Base-by-base conservation (phyloP, 1,140 invertebrate genomes). In the Tetramorium simillimum region DNA sequence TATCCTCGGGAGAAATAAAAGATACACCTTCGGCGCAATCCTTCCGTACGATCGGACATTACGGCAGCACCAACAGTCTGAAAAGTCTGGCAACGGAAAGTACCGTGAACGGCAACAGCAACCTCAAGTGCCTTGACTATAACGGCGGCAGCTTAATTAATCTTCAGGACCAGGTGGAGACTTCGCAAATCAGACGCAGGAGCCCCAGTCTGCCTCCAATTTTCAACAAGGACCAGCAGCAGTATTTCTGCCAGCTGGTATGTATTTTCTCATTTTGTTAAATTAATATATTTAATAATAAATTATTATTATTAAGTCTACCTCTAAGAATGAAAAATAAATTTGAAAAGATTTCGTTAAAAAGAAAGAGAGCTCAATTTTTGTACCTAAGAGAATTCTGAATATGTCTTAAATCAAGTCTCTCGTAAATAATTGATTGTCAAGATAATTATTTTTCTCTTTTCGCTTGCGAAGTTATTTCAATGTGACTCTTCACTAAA, bases 171-270 rank as follows among this genome's bases (percentile, higher is more conserved):
- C 86, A 91, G 18, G 49, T 84, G 14, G 93, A 94, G 80, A 67
- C 82, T 18, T 85, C 90, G 33, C 89, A 80, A 43, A 75, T 84
- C n/a, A 89, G 85, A 65, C 86, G 95, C 56, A 93, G 96, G 88
- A 96, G 96, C 88, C 96, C 96, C 1, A 96, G 96, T 86, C 88
- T 96, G 33, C 96, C 96, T 0, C 96, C 96, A 0, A 96, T 96
- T 84, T 95, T 95, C 69, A 95, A 93, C 75, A 95, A 95, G 65
- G 95, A 96, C 3, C 90, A 93, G 10, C 90, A 91, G 12, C 92
- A 91, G 18, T 92, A 92, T 63, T 80, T 86, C 9, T 81, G 37
- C 12, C 92, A 92, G 85, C 90, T 93, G 72, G 80, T 84, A 60
- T 2, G 67, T 46, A 46, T 21, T 51, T 21, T 49, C 3, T 72